Conservation (phyloP, 2,797 vertebrate species). For the Sebastes hubbsi region DNA sequence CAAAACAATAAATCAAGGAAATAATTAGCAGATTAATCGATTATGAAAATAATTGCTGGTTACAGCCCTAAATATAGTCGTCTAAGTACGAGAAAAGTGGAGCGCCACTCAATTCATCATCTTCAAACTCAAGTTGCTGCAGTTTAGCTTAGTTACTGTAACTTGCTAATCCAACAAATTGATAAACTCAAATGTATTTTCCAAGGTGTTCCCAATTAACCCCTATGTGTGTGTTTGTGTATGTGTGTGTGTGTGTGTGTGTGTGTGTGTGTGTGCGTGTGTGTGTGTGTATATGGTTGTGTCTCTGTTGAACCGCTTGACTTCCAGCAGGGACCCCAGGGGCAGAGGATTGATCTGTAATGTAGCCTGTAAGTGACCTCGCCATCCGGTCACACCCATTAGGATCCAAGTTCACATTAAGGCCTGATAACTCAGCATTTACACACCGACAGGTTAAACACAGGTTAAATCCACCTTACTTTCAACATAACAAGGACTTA, state of each 20-base stretch:
- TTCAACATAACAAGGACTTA: neutral
- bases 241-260: constrained; percentile 1
- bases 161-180: constrained; percentile 21
- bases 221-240: neutral
- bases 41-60: neutral
- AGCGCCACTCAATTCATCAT: neutral
- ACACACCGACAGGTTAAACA: constrained; percentile 1
- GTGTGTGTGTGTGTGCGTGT: constrained; percentile 1
- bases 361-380: constrained; percentile 78
- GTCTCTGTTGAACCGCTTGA: constrained; percentile 38
- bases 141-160: neutral
- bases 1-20: neutral
- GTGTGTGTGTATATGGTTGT: neutral
- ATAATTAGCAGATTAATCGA: neutral
- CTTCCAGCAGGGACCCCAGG: constrained; percentile 68
- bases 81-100: neutral
- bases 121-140: neutral
- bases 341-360: constrained; percentile 75
- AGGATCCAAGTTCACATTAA: constrained; percentile 43
- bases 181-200: constrained; percentile 19
- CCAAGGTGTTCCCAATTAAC: constrained; percentile 27
- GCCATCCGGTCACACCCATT: constrained; percentile 57
- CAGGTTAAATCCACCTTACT: constrained; percentile 5
- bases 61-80: neutral
- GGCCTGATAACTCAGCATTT: constrained; percentile 33